Evolutionary conservation across 2,113 vertebrate genomes (phyloP).

Genomic region (Chloebia gouldiae): DNA sequence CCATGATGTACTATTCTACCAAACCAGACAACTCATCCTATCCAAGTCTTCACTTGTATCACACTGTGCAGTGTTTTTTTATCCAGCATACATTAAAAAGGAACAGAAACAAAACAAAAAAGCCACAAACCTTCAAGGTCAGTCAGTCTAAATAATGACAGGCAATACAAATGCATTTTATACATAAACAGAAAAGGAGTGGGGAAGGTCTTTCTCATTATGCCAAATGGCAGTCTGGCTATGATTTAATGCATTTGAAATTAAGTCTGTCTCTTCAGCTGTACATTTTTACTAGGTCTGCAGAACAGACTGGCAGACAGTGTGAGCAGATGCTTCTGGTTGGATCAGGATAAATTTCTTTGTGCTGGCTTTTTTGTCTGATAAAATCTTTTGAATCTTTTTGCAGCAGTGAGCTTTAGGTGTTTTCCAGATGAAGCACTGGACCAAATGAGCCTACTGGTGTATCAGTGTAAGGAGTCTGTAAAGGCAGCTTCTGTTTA

Average conservation of each 20-base stretch:
- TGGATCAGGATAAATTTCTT: constrained; percentile 21
- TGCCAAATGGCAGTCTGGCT: constrained; percentile 48
- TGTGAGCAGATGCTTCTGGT: constrained; percentile 54
- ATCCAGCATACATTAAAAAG: neutral
- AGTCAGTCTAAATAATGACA: constrained; percentile 21
- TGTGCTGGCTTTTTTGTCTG: neutral
- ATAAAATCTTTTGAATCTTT: neutral
- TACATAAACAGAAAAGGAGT: constrained; percentile 41
- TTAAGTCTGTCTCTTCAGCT: constrained; percentile 65
- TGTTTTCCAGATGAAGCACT: neutral
- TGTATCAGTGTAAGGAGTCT: neutral
- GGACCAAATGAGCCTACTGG: neutral
- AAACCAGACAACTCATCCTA: neutral
- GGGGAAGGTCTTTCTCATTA: constrained; percentile 38
- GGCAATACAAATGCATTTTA: constrained; percentile 11
- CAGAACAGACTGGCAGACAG: constrained; percentile 57
- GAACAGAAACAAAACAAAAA: neutral
- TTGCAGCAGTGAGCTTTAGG: neutral
- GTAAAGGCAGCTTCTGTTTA: neutral
- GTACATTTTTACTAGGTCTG: constrained; percentile 51
- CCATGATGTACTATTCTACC: neutral
- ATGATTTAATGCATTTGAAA: constrained; percentile 63
- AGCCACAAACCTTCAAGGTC: neutral
- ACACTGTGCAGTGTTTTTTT: neutral
- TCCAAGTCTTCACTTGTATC: neutral